Percentiles rank a stretch among this genome's conserved stretches.
Conservation (phyloP, 92 coral and sea anemone genomes). For the Porites evermanni region DNA sequence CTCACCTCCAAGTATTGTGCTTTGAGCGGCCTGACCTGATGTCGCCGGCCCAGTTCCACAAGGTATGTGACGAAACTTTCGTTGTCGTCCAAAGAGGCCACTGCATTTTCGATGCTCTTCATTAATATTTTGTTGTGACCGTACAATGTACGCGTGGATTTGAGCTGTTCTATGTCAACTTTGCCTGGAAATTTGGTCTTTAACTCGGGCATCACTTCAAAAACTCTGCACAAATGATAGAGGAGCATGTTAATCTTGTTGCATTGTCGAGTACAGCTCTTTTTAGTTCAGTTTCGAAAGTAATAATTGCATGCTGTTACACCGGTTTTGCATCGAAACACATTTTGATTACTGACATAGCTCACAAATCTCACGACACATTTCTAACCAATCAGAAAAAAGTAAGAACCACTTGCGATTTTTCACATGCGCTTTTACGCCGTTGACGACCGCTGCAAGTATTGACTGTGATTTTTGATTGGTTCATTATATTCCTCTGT, state of each 20-base stretch:
- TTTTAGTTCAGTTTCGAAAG: too few relatives aligned
- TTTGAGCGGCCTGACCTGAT: conserved; percentile 50
- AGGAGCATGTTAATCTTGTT: background rate
- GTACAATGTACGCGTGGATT: conserved; percentile 34
- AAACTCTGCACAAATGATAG: conserved; percentile 45
- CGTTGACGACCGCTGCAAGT: too few relatives aligned
- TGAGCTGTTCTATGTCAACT: conserved; percentile 52
- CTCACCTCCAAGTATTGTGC: conserved; percentile 37
- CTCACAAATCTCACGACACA: too few relatives aligned
- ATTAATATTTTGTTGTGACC: conserved; percentile 72
- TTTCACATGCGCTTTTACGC: too few relatives aligned
- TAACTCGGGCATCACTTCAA: conserved; percentile 66
- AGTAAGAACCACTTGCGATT: too few relatives aligned
- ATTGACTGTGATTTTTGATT: too few relatives aligned
- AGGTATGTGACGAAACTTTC: conserved; percentile 67
- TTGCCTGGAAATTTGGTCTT: conserved; percentile 70
- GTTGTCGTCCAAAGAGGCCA: conserved; percentile 58
- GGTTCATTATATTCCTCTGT: too few relatives aligned
- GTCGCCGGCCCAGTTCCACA: conserved; percentile 74
- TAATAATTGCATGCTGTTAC: too few relatives aligned
- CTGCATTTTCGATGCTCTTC: conserved; percentile 74
- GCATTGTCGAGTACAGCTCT: too few relatives aligned
- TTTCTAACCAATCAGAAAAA: too few relatives aligned
- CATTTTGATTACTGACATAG: too few relatives aligned
- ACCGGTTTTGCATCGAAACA: too few relatives aligned